Evolutionary conservation across 2,113 vertebrate genomes (phyloP), one percentile per base, ranked within the genome.

Genomic region (Elanus axillaris): DNA sequence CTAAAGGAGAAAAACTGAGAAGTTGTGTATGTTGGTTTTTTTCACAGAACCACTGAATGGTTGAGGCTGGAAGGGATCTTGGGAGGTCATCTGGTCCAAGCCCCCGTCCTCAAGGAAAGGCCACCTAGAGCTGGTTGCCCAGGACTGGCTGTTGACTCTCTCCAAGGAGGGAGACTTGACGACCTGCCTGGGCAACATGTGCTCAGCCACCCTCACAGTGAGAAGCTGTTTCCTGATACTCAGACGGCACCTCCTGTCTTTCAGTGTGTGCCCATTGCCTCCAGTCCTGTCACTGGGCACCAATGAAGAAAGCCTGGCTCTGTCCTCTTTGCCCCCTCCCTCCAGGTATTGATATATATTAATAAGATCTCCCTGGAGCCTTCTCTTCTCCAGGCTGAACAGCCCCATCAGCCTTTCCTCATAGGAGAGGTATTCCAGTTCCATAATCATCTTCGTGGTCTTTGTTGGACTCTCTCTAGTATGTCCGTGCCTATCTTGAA

Each of bases 61-160:
- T 7, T 74, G 20, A 62, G 27, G 16, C 43, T 62, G n/a, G 27
- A 85, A 63, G 14, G 34, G 27, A 45, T 11, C 20, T 85, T 62
- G n/a, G 40, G 16, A 73, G 13, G 19, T 43, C 42, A 48, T 6
- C 47, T 38, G 18, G 47, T 42, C 52, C 38, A 40, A 58, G n/a
- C 1, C 4, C 3, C 13, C 2, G 18, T 76, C 29, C 36, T 64
- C 27, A 72, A 60, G 29, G 34, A 77, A 77, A 72, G 15, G 59
- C 17, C 29, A 21, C 31, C 22, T 42, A 36, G 3, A n/a, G 2
- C 6, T 0, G 0, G 12, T 22, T 76, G 43, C 22, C 18, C 50
- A 42, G 38, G 17, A 40, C 72, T 13, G 16, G 29, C 10, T 75
- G 55, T 71, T 43, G 22, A 62, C 31, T 36, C 1, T 32, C 18